A percentile compares a stretch with the other conserved stretches of the same genome.
Conservation (phyloP, 2,113 vertebrate genomes). For the Hemicordylus capensis region DNA sequence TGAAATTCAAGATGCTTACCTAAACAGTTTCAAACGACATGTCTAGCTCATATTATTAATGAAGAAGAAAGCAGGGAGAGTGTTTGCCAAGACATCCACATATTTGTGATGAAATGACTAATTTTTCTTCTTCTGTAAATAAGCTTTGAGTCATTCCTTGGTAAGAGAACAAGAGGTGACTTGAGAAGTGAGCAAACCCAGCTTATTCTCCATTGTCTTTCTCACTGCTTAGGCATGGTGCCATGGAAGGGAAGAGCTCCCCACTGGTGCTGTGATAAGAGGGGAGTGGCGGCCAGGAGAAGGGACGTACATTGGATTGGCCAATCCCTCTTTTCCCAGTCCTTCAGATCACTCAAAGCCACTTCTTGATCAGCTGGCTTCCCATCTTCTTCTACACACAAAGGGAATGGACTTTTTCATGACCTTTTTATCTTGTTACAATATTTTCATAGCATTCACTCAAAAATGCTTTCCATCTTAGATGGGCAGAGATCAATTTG, state of each 20-base stretch:
- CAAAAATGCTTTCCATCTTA: neutral
- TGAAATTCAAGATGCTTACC: neutral
- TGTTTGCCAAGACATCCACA: neutral
- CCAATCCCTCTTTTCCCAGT: neutral
- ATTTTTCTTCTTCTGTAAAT: neutral
- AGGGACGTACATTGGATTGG: neutral
- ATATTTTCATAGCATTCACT: slow-evolving; percentile 4
- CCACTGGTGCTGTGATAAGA: neutral
- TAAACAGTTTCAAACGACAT: neutral
- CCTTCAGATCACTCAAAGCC: neutral
- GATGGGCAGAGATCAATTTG: neutral
- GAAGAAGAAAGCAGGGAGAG: neutral
- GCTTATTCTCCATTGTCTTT: neutral
- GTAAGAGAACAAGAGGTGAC: neutral
- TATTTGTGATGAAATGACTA: neutral
- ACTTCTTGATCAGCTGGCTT: neutral
- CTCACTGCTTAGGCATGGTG: neutral
- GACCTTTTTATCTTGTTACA: neutral
- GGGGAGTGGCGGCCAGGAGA: neutral
- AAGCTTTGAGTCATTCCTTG: neutral
- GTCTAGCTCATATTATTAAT: neutral
- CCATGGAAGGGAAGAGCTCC: neutral
- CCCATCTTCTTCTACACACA: neutral
- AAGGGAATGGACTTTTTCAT: neutral
- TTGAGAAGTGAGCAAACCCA: neutral